Evolutionary conservation across 2,113 vertebrate genomes (phyloP), one percentile per base, ranked within the genome.

Genomic region (Sinocyclocheilus maitianheensis): DNA sequence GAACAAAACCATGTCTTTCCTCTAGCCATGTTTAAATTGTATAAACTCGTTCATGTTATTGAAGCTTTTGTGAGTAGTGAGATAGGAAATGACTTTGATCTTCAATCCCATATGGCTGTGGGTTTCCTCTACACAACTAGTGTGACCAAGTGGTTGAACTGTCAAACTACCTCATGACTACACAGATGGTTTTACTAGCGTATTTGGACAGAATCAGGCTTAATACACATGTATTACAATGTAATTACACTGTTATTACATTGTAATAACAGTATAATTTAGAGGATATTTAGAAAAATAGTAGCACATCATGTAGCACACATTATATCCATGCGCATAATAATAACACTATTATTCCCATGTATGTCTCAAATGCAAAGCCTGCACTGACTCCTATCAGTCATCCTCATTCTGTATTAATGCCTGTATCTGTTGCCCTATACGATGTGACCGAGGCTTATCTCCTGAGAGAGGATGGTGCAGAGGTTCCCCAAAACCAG

Each of bases 1-100:
- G 71, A 79, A 85, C 84, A 88, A 81, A 81, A 72, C 63, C 13
- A 71, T 83, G 22, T 75, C 34, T 60, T 60, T 67, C 53, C 82
- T 77, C 77, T 4, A 9, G 37, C 40, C 75, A 46, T 58, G 22
- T 62, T 34, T 79, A 76, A 74, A 62, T 65, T 75, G 80, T 80
- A 34, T 34, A 71, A 84, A 55, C 34, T 22, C 37, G 22, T 75
- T 84, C 81, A 69, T 43, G 58, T 85, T 43, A 67, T 82, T 75
- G 48, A 84, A 81, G 34, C 76, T 74, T 43, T 48, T 24, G 71
- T 34, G 26, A 65, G 65, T 62, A 40, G 58, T 63, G 65, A 10
- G 40, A 83, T 46, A 83, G 46, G 26, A n/a, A 37, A 55, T 34
- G 6, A 11, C 65, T 83, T 72, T 81, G n/a, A 81, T 81, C 43